phyloP scores from a whole-genome alignment of 1,140 invertebrate genomes.

The Drosophila pachea region DNA sequence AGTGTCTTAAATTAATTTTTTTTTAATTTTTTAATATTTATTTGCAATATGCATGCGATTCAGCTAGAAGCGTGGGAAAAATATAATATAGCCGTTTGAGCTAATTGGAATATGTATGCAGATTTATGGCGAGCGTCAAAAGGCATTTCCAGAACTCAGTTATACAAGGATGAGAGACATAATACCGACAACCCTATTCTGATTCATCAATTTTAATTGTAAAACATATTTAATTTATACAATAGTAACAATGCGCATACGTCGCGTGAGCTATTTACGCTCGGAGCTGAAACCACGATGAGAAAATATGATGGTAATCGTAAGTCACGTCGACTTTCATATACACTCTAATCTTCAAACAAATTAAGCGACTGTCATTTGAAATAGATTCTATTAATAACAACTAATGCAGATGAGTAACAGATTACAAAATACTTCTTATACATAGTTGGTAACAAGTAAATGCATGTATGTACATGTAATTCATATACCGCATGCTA shows the following conservation, averaged over 20 bases:
- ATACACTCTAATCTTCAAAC: not conserved
- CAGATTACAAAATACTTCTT: too few relatives aligned
- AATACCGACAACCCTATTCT: conserved; percentile 21
- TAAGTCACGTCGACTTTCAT: not conserved
- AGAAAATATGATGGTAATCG: not conserved
- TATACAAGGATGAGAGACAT: conserved; percentile 1
- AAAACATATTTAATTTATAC: conserved; percentile 29
- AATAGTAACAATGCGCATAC: conserved; percentile 12
- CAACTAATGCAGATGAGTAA: too few relatives aligned
- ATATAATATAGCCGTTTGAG: not conserved
- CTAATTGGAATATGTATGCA: conserved; percentile 27
- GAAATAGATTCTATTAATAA: not conserved
- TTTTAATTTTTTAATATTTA: conserved; percentile 56
- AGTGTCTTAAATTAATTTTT: conserved; percentile 65
- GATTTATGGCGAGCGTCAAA: conserved; percentile 17
- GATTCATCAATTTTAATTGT: conserved; percentile 40
- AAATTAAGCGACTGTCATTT: too few relatives aligned
- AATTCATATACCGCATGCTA: conserved; percentile 23
- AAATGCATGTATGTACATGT: too few relatives aligned
- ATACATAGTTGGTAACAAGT: too few relatives aligned
- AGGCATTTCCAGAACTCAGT: conserved; percentile 20
- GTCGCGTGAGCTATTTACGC: conserved; percentile 34
- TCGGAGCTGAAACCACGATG: conserved; percentile 11
- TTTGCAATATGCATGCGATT: conserved; percentile 67
- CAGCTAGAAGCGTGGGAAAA: conserved; percentile 48